Conservation (phyloP, 2,113 vertebrate genomes). For the Opisthocomus hoazin region DNA sequence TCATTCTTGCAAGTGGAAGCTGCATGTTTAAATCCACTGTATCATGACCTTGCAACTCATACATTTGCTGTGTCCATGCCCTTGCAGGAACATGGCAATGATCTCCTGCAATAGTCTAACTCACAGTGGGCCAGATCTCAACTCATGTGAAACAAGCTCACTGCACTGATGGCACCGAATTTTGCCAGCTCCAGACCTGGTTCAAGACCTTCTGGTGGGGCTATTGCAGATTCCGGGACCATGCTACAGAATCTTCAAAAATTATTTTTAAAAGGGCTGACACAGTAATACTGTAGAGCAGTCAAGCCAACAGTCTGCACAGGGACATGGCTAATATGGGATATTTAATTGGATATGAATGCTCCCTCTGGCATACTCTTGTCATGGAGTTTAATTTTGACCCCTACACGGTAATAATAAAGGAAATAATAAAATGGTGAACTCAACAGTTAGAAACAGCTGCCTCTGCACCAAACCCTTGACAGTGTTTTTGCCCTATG, state of each 20-base stretch:
- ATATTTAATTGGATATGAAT: constrained; percentile 39
- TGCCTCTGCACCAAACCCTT: background rate
- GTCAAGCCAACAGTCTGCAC: background rate
- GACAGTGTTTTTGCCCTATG: background rate
- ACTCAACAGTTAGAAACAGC: constrained; percentile 17
- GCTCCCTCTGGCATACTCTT: constrained; percentile 36
- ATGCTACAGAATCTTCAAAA: background rate
- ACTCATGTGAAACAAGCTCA: background rate
- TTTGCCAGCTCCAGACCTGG: background rate
- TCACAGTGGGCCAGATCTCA: background rate
- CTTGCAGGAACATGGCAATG: background rate
- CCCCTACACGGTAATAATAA: constrained; percentile 10
- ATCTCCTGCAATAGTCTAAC: background rate
- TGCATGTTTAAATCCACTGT: background rate
- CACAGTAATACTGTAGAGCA: background rate
- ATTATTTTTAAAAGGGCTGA: background rate
- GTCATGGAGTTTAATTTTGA: constrained; percentile 44
- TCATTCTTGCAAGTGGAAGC: background rate
- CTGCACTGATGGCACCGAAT: background rate
- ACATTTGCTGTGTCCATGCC: background rate
- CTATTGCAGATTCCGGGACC: background rate
- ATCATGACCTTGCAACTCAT: background rate
- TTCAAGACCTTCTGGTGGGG: background rate
- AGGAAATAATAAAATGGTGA: constrained; percentile 48
- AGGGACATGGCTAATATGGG: background rate